Percentiles rank a stretch among this genome's conserved stretches.
Evolutionary conservation across 2,113 vertebrate genomes (phyloP).

Genomic region (Phalacrocorax brasilianus): DNA sequence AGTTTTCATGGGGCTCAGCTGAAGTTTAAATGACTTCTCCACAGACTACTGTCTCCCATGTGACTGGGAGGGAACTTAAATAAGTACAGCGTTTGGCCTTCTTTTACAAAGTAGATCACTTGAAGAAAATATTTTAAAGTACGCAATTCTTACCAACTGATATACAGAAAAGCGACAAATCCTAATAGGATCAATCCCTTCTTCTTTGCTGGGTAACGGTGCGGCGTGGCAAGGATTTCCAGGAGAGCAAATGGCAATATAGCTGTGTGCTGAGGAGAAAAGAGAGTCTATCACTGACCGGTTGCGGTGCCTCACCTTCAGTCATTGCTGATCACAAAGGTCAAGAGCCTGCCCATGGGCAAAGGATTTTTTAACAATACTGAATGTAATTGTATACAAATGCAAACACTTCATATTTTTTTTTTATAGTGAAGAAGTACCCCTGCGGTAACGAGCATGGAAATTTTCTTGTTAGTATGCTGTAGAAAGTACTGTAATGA

Average conservation of each 20-base stretch:
- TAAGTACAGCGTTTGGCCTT: not conserved
- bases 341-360: not conserved
- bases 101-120: not conserved
- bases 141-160: conserved; percentile 68
- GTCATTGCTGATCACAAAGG: not conserved
- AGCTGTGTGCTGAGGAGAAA: conserved; percentile 66
- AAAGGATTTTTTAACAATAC: not conserved
- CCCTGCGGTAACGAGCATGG: not conserved
- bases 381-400: not conserved
- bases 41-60: not conserved
- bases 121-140: not conserved
- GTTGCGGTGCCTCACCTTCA: rapidly evolving
- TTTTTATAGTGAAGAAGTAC: not conserved
- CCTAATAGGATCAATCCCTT: conserved; percentile 64
- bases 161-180: conserved; percentile 28
- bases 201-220: conserved; percentile 68
- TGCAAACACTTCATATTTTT: not conserved
- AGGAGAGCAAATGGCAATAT: conserved; percentile 63
- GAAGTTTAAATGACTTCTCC: not conserved
- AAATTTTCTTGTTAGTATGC: not conserved
- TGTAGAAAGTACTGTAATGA: not conserved
- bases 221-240: conserved; percentile 64
- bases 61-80: not conserved
- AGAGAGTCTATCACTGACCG: not conserved
- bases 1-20: not conserved